Evolutionary conservation across 1,140 invertebrate species (phyloP), one percentile per base, ranked within the genome.

Genomic region (Thaumetopoea pityocampa): DNA sequence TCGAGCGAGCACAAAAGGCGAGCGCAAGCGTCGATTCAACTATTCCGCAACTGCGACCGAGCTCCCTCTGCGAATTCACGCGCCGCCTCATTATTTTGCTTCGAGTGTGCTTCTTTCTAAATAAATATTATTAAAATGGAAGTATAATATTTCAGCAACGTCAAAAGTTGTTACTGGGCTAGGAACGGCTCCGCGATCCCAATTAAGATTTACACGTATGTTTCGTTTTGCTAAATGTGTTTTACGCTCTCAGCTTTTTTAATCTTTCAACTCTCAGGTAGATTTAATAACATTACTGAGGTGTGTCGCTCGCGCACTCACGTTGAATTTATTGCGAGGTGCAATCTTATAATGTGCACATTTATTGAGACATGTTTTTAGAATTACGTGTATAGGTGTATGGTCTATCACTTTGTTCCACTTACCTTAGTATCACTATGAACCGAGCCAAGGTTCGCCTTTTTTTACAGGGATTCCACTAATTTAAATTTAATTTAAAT

Each of bases 121-220:
- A 67, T 63, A 67, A 62, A 69, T 59, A 50, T 60, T 61, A 64
- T 69, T 69, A 60, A 63, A 61, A 54, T 44, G 55, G 44, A 56
- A 59, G 33, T 62, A 62, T 60, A 56, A 68, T 65, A 61, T 64
- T 60, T 61, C 57, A 57, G 57, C 57, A 52, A 51, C 47, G 45
- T 49, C 24, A 44, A 51, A 27, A 45, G 49, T 51, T 54, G 49
- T 46, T 36, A 42, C 46, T 30, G 28, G 29, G 32, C 28, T 37
- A 43, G 10, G 24, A 20, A 23, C 23, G 32, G 35, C 26, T 20
- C 40, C 20, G 38, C 43, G 12, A 17, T 22, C 41, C 49, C 58
- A 61, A 61, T 61, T 61, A 61, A 56, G 46, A 61, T 50, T 46
- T 49, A 8, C 33, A 46, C 48, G 29, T 43, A 26, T 48, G 41